These are phyloP conservation scores for Metopia argyrocephala DNA, from an alignment of 2,888 invertebrate genomes.

Conservation along the genomic window DNA sequence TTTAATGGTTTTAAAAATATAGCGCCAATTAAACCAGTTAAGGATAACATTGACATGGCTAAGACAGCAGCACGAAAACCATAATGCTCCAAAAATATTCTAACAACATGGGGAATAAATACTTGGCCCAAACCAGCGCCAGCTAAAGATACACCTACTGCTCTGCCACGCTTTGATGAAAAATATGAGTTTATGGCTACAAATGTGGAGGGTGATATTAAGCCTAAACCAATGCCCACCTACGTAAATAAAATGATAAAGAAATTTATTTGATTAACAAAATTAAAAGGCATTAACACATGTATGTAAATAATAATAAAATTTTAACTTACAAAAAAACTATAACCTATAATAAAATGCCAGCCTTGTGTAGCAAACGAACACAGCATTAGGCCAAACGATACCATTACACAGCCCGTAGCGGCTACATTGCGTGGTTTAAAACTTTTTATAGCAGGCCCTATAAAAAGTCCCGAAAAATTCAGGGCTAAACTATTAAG, in stretches of 20 bases:
- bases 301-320: not conserved
- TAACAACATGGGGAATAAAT: constrained; percentile 85
- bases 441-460: constrained; percentile 82
- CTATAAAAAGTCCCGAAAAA: constrained; percentile 83
- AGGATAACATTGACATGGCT: constrained; percentile 82
- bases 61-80: constrained; percentile 83
- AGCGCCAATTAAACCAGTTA: constrained; percentile 83
- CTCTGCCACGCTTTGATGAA: constrained; percentile 83
- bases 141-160: constrained; percentile 87
- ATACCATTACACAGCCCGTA: constrained; percentile 80
- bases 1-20: constrained; percentile 81
- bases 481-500: constrained; percentile 80
- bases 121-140: constrained; percentile 88
- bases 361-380: constrained; percentile 80
- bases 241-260: constrained; percentile 28
- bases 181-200: constrained; percentile 87
- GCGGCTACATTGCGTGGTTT: constrained; percentile 81
- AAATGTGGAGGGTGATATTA: constrained; percentile 86
- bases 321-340: constrained; percentile 80
- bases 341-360: constrained; percentile 81
- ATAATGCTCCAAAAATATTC: constrained; percentile 82
- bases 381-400: constrained; percentile 80
- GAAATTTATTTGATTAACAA: not conserved
- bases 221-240: constrained; percentile 84
- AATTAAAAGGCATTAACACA: not conserved